Conservation (phyloP, 2,797 vertebrate species). For the Macropus fuliginosus region DNA sequence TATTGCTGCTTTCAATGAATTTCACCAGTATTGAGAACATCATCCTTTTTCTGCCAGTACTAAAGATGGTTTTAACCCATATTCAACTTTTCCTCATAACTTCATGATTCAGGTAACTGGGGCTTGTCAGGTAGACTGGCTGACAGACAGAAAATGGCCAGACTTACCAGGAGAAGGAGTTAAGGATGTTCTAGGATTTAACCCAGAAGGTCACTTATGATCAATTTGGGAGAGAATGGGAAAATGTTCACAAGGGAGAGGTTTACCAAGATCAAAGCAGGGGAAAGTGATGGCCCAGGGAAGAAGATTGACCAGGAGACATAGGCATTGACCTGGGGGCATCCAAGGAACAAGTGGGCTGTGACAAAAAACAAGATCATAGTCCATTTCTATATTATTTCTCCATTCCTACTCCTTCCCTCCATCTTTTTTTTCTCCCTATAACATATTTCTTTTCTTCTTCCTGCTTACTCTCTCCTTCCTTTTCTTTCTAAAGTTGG, state of each 20-base stretch:
- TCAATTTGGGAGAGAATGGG: not conserved
- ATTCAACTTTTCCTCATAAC: not conserved
- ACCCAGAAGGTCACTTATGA: fast-evolving
- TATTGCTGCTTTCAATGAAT: not conserved
- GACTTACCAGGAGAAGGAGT: not conserved
- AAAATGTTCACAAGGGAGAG: not conserved
- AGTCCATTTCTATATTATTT: too few species aligned
- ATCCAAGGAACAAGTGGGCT: not conserved
- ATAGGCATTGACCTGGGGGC: not conserved
- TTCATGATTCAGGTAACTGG: not conserved
- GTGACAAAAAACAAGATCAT: too few species aligned
- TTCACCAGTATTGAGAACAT: not conserved
- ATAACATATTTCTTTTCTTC: too few species aligned
- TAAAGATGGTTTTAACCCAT: not conserved
- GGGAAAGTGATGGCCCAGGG: not conserved
- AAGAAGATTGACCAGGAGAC: not conserved
- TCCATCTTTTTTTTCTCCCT: too few species aligned
- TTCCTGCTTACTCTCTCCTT: too few species aligned
- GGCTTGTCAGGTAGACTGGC: not conserved
- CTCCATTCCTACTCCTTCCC: too few species aligned
- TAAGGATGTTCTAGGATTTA: not conserved
- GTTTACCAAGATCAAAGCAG: not conserved
- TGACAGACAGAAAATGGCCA: not conserved
- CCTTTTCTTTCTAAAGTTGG: too few species aligned
- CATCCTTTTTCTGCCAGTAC: not conserved